These are phyloP conservation scores for Solen grandis DNA, from an alignment of 1,140 invertebrate genomes.

Conservation along the genomic window DNA sequence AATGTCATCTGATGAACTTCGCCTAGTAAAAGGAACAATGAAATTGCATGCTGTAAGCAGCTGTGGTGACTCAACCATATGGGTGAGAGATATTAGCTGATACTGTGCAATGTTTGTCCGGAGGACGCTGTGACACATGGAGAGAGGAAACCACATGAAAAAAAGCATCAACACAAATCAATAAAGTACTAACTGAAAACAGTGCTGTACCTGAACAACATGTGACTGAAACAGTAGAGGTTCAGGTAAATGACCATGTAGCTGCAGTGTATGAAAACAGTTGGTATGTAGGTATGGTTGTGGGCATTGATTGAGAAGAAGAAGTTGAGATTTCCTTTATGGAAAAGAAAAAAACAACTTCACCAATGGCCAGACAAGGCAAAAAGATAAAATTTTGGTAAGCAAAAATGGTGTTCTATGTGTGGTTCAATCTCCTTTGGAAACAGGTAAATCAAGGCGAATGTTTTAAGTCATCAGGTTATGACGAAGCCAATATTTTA, in stretches of 20 bases:
- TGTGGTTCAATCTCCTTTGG: background rate
- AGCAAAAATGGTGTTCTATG: background rate
- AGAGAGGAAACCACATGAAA: background rate
- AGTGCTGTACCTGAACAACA: background rate
- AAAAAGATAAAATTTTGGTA: slow-evolving; percentile 8
- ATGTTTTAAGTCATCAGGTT: background rate
- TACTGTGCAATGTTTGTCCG: slow-evolving; percentile 11
- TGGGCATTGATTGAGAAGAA: background rate
- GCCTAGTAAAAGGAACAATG: slow-evolving; percentile 32
- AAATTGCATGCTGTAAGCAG: slow-evolving; percentile 36
- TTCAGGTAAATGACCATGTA: background rate
- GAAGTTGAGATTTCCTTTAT: background rate
- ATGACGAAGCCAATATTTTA: too few species aligned
- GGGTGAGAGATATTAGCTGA: slow-evolving; percentile 17
- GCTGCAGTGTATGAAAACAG: background rate
- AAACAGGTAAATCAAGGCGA: slow-evolving; percentile 15
- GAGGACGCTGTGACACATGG: background rate
- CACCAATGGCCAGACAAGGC: background rate
- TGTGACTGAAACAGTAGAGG: too few species aligned
- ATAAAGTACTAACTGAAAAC: background rate
- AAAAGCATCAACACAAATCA: background rate
- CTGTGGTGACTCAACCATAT: background rate
- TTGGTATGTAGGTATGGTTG: background rate
- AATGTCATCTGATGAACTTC: too few species aligned
- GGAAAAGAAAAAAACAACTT: background rate